These are phyloP conservation scores for Hymenopus coronatus DNA, from an alignment of 2,888 invertebrate species.

Conservation along the genomic window DNA sequence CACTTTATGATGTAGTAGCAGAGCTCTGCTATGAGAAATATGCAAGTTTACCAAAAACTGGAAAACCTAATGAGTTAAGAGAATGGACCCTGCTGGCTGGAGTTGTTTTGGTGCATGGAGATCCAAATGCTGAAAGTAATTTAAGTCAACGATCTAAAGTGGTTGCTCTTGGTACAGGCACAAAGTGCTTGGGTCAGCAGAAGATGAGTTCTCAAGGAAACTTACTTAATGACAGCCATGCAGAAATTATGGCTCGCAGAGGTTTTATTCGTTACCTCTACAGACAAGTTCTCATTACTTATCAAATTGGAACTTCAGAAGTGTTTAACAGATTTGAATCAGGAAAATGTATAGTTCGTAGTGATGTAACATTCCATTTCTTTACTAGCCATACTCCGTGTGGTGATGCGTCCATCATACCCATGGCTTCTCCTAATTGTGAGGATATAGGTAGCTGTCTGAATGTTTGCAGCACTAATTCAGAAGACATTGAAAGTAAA, in stretches of 20 bases:
- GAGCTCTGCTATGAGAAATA: conserved; percentile 60
- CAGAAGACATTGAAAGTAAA: not conserved
- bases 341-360: conserved; percentile 52
- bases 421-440: conserved; percentile 46
- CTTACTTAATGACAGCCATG: conserved; percentile 86
- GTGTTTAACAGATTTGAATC: conserved; percentile 39
- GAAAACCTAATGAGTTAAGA: conserved; percentile 64
- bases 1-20: conserved; percentile 54
- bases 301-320: conserved; percentile 40
- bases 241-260: conserved; percentile 83
- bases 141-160: conserved; percentile 48
- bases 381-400: conserved; percentile 87
- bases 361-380: conserved; percentile 70
- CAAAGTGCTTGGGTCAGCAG: conserved; percentile 80
- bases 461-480: not conserved
- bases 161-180: conserved; percentile 84
- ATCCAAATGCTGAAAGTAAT: conserved; percentile 38
- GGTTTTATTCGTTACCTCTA: conserved; percentile 77
- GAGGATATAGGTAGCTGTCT: conserved; percentile 39
- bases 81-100: conserved; percentile 87
- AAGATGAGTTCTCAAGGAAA: conserved; percentile 63
- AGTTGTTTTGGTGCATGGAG: conserved; percentile 57
- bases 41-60: conserved; percentile 66
- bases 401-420: conserved; percentile 88
- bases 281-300: conserved; percentile 54